Evolutionary conservation across 2,888 invertebrate species (phyloP).

Genomic region (Agriopis leucophaearia): DNA sequence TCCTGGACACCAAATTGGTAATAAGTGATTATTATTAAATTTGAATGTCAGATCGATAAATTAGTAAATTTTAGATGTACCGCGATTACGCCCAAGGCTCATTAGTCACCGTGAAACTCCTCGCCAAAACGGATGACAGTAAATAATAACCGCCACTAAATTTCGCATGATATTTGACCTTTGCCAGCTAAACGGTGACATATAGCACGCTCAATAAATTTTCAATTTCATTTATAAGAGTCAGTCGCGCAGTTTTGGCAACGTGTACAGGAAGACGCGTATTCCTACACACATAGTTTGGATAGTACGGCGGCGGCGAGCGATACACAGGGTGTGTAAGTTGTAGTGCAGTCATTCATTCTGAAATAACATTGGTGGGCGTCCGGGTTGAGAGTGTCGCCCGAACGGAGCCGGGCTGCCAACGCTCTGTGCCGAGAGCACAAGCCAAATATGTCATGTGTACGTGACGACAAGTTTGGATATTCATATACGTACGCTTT

Average conservation of each 20-base stretch:
- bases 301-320: conserved; percentile 12
- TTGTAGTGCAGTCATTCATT: conserved; percentile 67
- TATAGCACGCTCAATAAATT: conserved; percentile 40
- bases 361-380: conserved; percentile 65
- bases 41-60: conserved; percentile 6
- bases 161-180: conserved; percentile 37
- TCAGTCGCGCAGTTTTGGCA: conserved; percentile 57
- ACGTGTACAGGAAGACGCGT: conserved; percentile 62
- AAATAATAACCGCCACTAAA: conserved; percentile 30
- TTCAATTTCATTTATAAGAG: conserved; percentile 40
- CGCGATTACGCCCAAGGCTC: conserved; percentile 9
- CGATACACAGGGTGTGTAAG: conserved; percentile 18
- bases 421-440: conserved; percentile 26
- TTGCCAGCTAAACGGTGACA: conserved; percentile 38
- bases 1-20: background rate
- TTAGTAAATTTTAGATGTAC: conserved; percentile 10
- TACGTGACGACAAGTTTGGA: conserved; percentile 18
- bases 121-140: conserved; percentile 39
- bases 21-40: conserved; percentile 1
- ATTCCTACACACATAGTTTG: conserved; percentile 35
- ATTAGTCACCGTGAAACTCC: conserved; percentile 31
- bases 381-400: conserved; percentile 36
- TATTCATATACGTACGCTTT: conserved; percentile 9
- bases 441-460: conserved; percentile 38
- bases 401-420: conserved; percentile 34